phyloP scores from a whole-genome alignment of 2,888 invertebrate genomes.

The Microchrysa polita region DNA sequence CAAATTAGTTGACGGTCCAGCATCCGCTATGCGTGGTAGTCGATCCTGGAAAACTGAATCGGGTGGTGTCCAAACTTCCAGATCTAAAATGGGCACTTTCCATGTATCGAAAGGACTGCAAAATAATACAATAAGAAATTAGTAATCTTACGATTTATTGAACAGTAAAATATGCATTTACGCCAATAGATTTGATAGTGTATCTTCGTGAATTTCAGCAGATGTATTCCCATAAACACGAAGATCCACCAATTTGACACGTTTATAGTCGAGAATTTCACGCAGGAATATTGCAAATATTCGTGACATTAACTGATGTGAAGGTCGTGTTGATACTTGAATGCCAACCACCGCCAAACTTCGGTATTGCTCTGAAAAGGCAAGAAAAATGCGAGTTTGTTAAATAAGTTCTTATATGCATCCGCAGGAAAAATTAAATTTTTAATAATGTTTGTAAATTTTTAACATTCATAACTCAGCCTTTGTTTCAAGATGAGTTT shows the following conservation, averaged over 20 bases:
- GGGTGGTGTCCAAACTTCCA: slow-evolving; percentile 77
- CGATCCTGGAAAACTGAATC: slow-evolving; percentile 66
- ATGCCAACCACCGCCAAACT: slow-evolving; percentile 57
- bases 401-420: no score
- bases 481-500: no score
- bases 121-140: no score
- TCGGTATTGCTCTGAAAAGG: no score
- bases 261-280: slow-evolving; percentile 65
- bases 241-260: slow-evolving; percentile 62
- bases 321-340: slow-evolving; percentile 67
- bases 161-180: no score
- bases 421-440: no score
- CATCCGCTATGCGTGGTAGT: slow-evolving; percentile 64
- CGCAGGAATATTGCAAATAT: slow-evolving; percentile 69
- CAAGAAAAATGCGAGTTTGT: no score
- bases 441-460: no score
- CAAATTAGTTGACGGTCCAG: slow-evolving; percentile 67
- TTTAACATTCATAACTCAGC: no score
- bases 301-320: slow-evolving; percentile 69
- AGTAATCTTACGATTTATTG: no score
- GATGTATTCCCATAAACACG: slow-evolving; percentile 44
- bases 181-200: slow-evolving; percentile 40
- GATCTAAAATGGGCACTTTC: slow-evolving; percentile 69
- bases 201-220: slow-evolving; percentile 39
- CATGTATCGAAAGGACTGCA: slow-evolving; percentile 56